Evolutionary conservation across 2,888 invertebrate species (phyloP).

Genomic region (Trachelus troglodyta): DNA sequence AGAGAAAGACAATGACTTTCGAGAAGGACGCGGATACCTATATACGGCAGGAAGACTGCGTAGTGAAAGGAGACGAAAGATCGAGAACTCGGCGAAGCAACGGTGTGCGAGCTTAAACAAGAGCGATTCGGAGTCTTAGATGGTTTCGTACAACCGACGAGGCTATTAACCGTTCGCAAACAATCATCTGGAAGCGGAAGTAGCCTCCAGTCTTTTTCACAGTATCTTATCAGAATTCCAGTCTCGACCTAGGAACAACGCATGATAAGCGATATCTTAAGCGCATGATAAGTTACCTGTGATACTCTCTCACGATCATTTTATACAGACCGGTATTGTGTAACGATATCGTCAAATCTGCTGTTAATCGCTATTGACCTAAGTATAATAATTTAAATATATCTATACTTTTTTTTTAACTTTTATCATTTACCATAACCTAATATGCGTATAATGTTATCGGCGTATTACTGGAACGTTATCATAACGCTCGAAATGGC

Average conservation of each 20-base stretch:
- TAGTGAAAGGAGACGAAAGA: neutral
- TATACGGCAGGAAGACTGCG: neutral
- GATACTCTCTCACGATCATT: neutral
- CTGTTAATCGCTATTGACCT: neutral
- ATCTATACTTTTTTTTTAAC: neutral
- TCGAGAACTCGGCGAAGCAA: neutral
- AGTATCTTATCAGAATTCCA: conserved; percentile 57
- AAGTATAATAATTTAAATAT: neutral
- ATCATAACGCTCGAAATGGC: neutral
- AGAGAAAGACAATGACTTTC: conserved; percentile 28
- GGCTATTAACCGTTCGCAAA: conserved; percentile 65
- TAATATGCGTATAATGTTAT: neutral
- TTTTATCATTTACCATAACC: neutral
- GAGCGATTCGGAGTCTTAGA: conserved; percentile 28
- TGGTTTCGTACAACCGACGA: conserved; percentile 42
- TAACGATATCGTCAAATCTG: neutral
- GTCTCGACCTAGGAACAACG: conserved; percentile 31
- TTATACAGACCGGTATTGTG: neutral
- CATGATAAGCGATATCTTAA: neutral
- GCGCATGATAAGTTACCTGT: neutral
- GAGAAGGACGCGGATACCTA: neutral
- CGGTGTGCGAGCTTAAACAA: conserved; percentile 30
- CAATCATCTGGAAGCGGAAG: conserved; percentile 64
- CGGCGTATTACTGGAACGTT: neutral
- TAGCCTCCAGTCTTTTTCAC: conserved; percentile 31